Conservation (phyloP, 2,797 vertebrate species). For the Carduelis carduelis region DNA sequence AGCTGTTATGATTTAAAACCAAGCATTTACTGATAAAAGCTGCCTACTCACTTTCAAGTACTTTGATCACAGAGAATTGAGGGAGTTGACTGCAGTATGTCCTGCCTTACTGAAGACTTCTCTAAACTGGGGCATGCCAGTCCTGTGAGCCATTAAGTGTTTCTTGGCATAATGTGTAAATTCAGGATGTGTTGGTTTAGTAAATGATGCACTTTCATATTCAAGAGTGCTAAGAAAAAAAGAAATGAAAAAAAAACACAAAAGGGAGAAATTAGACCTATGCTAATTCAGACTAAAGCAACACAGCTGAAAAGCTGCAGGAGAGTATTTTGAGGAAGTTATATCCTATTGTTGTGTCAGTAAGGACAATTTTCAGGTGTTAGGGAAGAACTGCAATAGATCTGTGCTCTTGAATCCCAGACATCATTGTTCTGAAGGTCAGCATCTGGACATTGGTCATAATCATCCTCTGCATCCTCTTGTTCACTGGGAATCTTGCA, state of each 20-base stretch:
- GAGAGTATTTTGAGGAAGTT: not conserved
- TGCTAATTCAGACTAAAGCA: not conserved
- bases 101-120: not conserved
- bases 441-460: not conserved
- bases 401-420: not conserved
- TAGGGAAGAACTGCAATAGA: not conserved
- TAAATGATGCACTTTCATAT: not conserved
- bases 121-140: not conserved
- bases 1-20: constrained; percentile 21
- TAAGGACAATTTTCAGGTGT: not conserved
- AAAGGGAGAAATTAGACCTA: not conserved
- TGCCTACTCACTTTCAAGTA: not conserved
- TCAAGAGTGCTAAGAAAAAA: not conserved
- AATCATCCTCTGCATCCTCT: not conserved
- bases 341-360: not conserved
- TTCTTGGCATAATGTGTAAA: not conserved
- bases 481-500: not conserved
- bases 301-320: not conserved
- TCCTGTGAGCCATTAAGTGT: not conserved
- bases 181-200: not conserved
- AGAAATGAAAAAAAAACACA: rapidly evolving
- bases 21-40: constrained; percentile 39
- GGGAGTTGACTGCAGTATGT: not conserved
- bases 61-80: not conserved
- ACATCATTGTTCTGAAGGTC: not conserved